These are phyloP conservation scores for Latrodectus hesperus DNA, from an alignment of 2,888 invertebrate genomes.

Conservation along the genomic window DNA sequence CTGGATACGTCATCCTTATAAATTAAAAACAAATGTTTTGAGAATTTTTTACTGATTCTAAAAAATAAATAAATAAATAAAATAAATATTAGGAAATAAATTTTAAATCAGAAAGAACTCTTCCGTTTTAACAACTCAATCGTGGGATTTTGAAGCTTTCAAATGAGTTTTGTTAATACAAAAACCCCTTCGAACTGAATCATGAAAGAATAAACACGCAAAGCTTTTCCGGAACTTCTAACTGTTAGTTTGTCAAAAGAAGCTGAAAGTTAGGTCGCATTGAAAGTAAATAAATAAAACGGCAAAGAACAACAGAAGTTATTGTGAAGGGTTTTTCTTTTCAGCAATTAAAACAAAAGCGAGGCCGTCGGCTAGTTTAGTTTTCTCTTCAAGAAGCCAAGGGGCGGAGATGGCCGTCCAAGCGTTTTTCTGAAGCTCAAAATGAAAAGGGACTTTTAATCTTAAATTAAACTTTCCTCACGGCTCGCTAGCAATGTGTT, in stretches of 20 bases:
- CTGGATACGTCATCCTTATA: too few relatives aligned
- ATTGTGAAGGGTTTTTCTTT: neutral
- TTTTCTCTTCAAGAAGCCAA: neutral
- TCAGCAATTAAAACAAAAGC: neutral
- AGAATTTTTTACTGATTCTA: too few relatives aligned
- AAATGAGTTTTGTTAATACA: neutral
- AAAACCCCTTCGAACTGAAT: neutral
- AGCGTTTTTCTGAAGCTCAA: slow-evolving; percentile 32
- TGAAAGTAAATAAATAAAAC: neutral
- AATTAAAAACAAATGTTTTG: too few relatives aligned
- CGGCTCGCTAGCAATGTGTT: slow-evolving; percentile 7
- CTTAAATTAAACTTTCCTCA: slow-evolving; percentile 46
- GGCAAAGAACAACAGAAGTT: neutral
- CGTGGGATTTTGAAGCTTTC: neutral
- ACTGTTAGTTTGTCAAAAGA: neutral
- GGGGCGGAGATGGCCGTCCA: neutral
- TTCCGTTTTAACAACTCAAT: neutral
- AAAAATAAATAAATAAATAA: too few relatives aligned
- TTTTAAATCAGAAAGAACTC: too few relatives aligned
- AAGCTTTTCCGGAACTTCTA: neutral
- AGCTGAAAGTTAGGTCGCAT: neutral
- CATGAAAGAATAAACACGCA: neutral
- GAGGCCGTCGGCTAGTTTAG: neutral
- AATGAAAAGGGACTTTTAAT: slow-evolving; percentile 44
- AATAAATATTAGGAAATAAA: too few relatives aligned